Evolutionary conservation across 2,888 invertebrate species (phyloP).

Genomic region (Melieria crassipennis): DNA sequence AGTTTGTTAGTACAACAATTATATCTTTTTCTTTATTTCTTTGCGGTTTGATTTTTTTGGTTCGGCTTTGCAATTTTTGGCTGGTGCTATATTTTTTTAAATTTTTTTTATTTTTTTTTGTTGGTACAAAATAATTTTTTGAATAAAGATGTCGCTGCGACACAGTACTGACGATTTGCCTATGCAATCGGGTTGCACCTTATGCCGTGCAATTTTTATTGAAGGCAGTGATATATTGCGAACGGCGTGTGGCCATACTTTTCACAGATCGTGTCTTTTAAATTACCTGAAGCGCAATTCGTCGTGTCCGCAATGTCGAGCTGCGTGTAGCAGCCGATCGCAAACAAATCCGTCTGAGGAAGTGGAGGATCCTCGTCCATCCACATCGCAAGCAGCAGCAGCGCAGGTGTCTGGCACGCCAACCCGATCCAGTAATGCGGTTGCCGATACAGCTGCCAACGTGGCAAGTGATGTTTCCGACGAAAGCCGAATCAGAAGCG

Average conservation of each 20-base stretch:
- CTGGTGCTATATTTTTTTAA: no score
- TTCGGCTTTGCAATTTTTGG: no score
- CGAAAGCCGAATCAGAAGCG: not conserved
- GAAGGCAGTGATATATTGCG: not conserved
- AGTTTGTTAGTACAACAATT: no score
- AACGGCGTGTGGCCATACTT: not conserved
- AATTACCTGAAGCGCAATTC: not conserved
- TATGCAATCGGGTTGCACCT: not conserved
- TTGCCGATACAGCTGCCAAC: not conserved
- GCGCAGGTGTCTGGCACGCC: not conserved
- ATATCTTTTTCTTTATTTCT: no score
- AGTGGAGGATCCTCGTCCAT: no score
- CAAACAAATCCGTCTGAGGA: no score
- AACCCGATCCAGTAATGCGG: no score
- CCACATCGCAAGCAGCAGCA: not conserved
- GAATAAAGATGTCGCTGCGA: not conserved
- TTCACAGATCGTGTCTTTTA: not conserved
- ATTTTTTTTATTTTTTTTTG: no score
- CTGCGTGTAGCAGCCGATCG: not conserved
- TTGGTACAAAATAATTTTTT: no score
- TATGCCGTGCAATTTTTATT: not conserved
- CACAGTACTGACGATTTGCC: not conserved
- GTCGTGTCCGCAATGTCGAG: slow-evolving; percentile 1
- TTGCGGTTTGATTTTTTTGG: no score
- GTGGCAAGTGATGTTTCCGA: not conserved